These are phyloP conservation scores for Yasuhikotakia modesta DNA, from an alignment of 2,797 vertebrate genomes.

Conservation along the genomic window DNA sequence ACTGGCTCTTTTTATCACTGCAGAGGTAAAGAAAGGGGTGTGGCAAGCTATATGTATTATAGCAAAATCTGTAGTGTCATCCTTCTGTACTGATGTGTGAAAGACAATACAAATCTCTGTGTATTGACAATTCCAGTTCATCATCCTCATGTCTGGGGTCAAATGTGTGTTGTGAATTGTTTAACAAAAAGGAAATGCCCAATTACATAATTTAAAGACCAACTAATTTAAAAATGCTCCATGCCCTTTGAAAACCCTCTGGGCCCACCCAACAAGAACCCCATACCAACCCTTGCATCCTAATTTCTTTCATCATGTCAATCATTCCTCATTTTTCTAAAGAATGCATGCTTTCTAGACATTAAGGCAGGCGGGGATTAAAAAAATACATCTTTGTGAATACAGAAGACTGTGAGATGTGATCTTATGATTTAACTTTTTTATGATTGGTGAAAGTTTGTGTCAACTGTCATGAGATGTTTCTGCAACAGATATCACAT, in stretches of 20 bases:
- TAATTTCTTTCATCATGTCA: not conserved
- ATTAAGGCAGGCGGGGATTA: not conserved
- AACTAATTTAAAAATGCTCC: constrained; percentile 66
- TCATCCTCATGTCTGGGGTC: constrained; percentile 19
- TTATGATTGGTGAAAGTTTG: too few relatives aligned
- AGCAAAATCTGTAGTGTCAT: constrained; percentile 47
- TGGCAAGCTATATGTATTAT: constrained; percentile 20
- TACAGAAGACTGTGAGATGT: not conserved
- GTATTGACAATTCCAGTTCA: constrained; percentile 13
- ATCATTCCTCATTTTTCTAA: not conserved
- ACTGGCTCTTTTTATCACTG: too few relatives aligned
- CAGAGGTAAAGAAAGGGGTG: constrained; percentile 17
- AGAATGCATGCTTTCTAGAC: constrained; percentile 11
- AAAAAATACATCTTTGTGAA: not conserved
- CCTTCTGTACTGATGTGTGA: constrained; percentile 38
- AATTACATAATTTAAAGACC: constrained; percentile 79
- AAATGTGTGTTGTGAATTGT: constrained; percentile 40
- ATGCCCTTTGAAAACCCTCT: constrained; percentile 14
- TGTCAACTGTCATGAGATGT: too few relatives aligned
- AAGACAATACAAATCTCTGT: constrained; percentile 1
- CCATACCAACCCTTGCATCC: too few relatives aligned
- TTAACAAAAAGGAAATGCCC: constrained; percentile 69
- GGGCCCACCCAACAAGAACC: constrained; percentile 2
- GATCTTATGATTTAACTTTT: not conserved
- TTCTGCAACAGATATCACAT: too few relatives aligned